Percentiles rank a stretch among this genome's conserved stretches.
phyloP scores from a whole-genome alignment of 2,113 vertebrate genomes.

The Neolamprologus devosi region DNA sequence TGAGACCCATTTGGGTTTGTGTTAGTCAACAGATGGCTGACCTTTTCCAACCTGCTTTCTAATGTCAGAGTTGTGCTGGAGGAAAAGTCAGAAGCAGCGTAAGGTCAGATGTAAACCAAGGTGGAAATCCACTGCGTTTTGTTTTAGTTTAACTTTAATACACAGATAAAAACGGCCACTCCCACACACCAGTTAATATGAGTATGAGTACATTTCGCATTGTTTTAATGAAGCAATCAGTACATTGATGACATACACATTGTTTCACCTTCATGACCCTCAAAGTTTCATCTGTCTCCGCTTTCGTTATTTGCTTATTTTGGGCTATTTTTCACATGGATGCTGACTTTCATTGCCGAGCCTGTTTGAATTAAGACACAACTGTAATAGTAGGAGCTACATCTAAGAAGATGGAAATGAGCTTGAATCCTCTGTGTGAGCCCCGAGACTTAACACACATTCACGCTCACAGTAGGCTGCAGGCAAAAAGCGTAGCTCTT shows the following conservation, averaged over 20 bases:
- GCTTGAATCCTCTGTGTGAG: slow-evolving; percentile 11
- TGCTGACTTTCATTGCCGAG: neutral
- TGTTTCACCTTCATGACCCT: neutral
- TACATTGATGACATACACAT: neutral
- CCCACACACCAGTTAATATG: neutral
- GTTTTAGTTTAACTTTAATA: neutral
- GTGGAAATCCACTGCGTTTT: neutral
- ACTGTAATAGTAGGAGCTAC: neutral
- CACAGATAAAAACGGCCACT: neutral
- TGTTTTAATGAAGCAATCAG: neutral
- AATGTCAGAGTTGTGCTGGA: neutral
- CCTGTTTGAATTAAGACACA: neutral
- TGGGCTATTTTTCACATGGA: neutral
- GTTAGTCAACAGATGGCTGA: neutral
- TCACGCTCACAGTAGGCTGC: slow-evolving; percentile 8
- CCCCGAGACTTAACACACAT: slow-evolving; percentile 20
- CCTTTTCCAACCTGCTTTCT: slow-evolving; percentile 14
- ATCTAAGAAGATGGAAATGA: slow-evolving; percentile 23
- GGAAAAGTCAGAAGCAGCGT: slow-evolving; percentile 3
- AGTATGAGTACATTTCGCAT: neutral
- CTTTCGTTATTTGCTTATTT: neutral
- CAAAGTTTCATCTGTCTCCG: neutral
- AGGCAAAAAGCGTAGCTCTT: slow-evolving; percentile 34
- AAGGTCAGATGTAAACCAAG: neutral
- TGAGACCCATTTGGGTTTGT: neutral